Evolutionary conservation across 1,140 invertebrate species (phyloP), one percentile per base, ranked within the genome.

Genomic region (Meloidogyne hapla): DNA sequence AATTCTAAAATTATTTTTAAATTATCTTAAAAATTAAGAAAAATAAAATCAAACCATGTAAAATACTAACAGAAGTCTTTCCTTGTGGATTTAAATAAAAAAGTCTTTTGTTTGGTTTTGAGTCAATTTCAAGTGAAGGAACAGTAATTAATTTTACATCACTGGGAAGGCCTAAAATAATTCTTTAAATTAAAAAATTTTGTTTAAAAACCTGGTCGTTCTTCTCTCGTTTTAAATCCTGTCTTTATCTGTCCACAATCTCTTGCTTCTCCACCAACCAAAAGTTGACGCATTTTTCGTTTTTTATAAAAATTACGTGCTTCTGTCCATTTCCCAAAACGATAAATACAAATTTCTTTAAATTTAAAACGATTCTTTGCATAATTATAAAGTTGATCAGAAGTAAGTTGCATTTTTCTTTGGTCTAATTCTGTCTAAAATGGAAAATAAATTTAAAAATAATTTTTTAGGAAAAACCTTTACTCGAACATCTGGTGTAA

Each of bases 31-130:
- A 13, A 63, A 26, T 33, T 42, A 21, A 25, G 1, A 8, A 25
- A 64, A 33, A 25, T 4, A 72, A 56, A 71, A 21, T 25, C 45
- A 62, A 25, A 73, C 71, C 71, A 68, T 83, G 81, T n/a, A 83
- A 61, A 76, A 83, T 77, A 45, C 72, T 72, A 33, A 83, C 78
- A 12, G 83, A 80, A 12, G 79, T 83, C 48, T 84, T 84, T 18
- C 83, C 83, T 13, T 69, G 61, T 13, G 81, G 81, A 74, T 83
- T 83, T 23, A 83, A 69, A 65, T 61, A 79, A 42, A 84, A 82
- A 13, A 64, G 56, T 70, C 74, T 45, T 33, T 76, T 72, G 18
- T 74, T 26, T 18, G 81, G 81, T 38, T 83, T 83, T 18, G 79
- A 61, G 13, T 66, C 69, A 5, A 74, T 38, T 33, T 81, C 75